Percentiles rank a stretch among this genome's conserved stretches.
These are phyloP conservation scores for Holocentrus rufus DNA, from an alignment of 2,797 vertebrate species.

Conservation along the genomic window DNA sequence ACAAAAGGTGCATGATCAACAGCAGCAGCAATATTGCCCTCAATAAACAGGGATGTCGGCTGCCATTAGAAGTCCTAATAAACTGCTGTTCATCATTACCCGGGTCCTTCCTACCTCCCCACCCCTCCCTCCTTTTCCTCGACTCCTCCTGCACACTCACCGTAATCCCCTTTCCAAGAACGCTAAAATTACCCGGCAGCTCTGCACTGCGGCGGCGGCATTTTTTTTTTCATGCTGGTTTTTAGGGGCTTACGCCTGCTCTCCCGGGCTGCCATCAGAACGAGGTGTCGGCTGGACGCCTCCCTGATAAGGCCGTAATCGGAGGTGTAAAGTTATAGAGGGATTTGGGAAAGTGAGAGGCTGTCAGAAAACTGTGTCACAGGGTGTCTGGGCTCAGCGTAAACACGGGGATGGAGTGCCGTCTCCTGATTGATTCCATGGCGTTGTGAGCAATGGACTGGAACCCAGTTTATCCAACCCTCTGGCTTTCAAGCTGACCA, in stretches of 20 bases:
- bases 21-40: conserved; percentile 17
- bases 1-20: conserved; percentile 30
- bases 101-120: conserved; percentile 43
- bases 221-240: conserved; percentile 59
- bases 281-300: conserved; percentile 71
- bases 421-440: conserved; percentile 9
- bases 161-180: conserved; percentile 74
- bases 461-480: background rate
- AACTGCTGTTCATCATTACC: conserved; percentile 36
- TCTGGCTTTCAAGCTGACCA: background rate
- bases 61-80: conserved; percentile 4
- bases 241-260: conserved; percentile 68
- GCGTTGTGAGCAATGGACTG: background rate
- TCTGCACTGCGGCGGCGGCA: conserved; percentile 51
- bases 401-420: conserved; percentile 30
- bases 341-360: conserved; percentile 73
- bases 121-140: conserved; percentile 44
- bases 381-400: conserved; percentile 4
- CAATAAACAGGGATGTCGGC: background rate
- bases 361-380: conserved; percentile 62
- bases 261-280: conserved; percentile 69
- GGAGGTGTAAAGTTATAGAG: conserved; percentile 77
- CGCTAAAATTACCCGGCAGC: conserved; percentile 68
- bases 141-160: conserved; percentile 65
- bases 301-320: conserved; percentile 72